Evolutionary conservation across 2,113 vertebrate genomes (phyloP), one percentile per base, ranked within the genome.

Genomic region (Todiramphus chloris): DNA sequence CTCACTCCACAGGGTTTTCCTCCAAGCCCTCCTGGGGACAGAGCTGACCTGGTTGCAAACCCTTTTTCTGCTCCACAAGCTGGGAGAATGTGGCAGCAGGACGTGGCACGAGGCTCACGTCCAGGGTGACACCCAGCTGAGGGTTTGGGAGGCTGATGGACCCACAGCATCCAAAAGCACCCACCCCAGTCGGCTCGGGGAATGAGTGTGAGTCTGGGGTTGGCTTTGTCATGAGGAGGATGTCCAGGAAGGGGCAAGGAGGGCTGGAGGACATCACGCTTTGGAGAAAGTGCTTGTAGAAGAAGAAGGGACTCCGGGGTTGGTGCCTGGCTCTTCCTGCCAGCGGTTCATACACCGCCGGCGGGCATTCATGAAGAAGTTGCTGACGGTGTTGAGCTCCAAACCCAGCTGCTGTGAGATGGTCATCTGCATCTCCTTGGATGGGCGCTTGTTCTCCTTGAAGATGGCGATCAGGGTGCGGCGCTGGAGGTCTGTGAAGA

Each of bases 331-430:
- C 94, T 99, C 99, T 74, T 99, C 99, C 33, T 99, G 98, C 99
- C 99, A 99, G 97, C 99, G 99, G 98, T 99, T 99, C 97, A 99
- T 99, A 80, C 99, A 99, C 75, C 99, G 98, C 95, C 99, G 99
- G n/a, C 99, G 99, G 28, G 99, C 99, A 6, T 99, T 99, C 99
- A 99, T 99, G 97, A 99, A 99, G 99, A 99, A 99, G 97, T 99
- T 99, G 99, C 99, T 99, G 98, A 99, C 99, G 6, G 99, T 99
- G 98, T 96, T 99, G 97, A 99, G 99, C 98, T 99, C 99, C 97
- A 99, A 96, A 94, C 99, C 99, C 50, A 99, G 99, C 96, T 99
- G 99, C 98, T 99, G 99, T 1, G 99, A 99, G 97, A 99, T 99
- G 98, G 99, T 99, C 90, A 99, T 98, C 98, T 99, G 99, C 99